Percentiles rank a stretch among this genome's conserved stretches.
phyloP scores from a whole-genome alignment of 2,888 invertebrate species.

The Cotesia congregata region DNA sequence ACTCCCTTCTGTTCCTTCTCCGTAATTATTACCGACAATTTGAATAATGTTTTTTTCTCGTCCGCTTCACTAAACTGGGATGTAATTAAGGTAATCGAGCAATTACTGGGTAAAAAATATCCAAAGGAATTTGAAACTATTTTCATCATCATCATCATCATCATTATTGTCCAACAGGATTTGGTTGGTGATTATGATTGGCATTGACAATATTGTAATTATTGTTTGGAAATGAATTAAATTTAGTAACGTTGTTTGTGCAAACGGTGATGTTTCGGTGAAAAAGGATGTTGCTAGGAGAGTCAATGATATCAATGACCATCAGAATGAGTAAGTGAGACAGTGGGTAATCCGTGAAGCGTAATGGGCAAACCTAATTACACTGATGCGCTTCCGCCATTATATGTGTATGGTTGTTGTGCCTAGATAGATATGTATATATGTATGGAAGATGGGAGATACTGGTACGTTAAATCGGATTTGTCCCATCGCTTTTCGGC shows the following conservation, averaged over 20 bases:
- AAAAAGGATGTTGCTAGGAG: neutral
- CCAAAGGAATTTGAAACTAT: neutral
- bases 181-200: too few relatives aligned
- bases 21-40: conserved; percentile 34
- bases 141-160: too few relatives aligned
- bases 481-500: conserved; percentile 51
- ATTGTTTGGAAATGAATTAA: neutral
- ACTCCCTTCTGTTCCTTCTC: neutral
- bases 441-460: conserved; percentile 27
- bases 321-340: conserved; percentile 33
- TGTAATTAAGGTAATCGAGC: conserved; percentile 56
- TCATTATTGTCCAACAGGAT: too few relatives aligned
- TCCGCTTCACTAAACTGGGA: conserved; percentile 5
- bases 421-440: neutral
- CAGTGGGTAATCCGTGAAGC: conserved; percentile 50
- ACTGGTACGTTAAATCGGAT: conserved; percentile 46
- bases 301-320: conserved; percentile 34
- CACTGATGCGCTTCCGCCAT: conserved; percentile 43
- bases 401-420: neutral
- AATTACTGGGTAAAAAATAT: conserved; percentile 50
- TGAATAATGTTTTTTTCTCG: conserved; percentile 28
- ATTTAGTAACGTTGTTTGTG: neutral
- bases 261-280: neutral
- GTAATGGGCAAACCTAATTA: conserved; percentile 60
- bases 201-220: neutral